A percentile compares a stretch with the other conserved stretches of the same genome.
phyloP scores from a whole-genome alignment of 2,888 invertebrate species.

The Isotomurus palustris region DNA sequence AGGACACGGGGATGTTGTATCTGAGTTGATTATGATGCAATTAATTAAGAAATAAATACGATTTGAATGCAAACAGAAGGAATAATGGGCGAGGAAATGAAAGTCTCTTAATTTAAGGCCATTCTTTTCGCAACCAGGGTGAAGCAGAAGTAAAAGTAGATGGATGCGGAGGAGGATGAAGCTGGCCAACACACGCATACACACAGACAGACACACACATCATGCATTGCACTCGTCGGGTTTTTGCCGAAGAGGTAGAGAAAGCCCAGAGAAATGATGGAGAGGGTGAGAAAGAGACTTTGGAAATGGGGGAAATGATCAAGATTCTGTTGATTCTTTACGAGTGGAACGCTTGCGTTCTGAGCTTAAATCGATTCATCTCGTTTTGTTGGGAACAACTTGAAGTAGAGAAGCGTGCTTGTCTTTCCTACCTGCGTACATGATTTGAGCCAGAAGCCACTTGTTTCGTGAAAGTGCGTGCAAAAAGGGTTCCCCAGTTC shows the following conservation, averaged over 20 bases:
- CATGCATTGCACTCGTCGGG: too few species aligned
- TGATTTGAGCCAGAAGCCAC: constrained; percentile 38
- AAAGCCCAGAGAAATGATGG: too few species aligned
- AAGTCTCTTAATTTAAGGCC: too few species aligned
- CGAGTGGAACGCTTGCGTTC: constrained; percentile 40
- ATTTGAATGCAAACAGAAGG: too few species aligned
- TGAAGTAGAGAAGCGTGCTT: constrained; percentile 22
- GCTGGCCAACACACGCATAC: neutral
- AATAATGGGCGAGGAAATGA: neutral
- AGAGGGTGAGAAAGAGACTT: constrained; percentile 17
- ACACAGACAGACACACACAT: too few species aligned
- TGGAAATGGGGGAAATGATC: constrained; percentile 35
- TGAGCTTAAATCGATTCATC: constrained; percentile 42
- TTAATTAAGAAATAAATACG: too few species aligned
- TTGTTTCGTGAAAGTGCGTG: constrained; percentile 39
- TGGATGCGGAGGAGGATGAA: neutral
- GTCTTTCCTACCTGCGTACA: constrained; percentile 40
- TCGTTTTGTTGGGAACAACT: constrained; percentile 19
- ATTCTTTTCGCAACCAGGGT: too few species aligned
- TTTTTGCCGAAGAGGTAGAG: too few species aligned
- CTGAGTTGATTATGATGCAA: too few species aligned
- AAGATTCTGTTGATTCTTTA: constrained; percentile 42
- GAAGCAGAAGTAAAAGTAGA: neutral
- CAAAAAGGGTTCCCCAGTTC: constrained; percentile 14
- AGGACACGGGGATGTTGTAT: neutral